Evolutionary conservation across 2,113 vertebrate species (phyloP).

Genomic region (Glaucomys volans): DNA sequence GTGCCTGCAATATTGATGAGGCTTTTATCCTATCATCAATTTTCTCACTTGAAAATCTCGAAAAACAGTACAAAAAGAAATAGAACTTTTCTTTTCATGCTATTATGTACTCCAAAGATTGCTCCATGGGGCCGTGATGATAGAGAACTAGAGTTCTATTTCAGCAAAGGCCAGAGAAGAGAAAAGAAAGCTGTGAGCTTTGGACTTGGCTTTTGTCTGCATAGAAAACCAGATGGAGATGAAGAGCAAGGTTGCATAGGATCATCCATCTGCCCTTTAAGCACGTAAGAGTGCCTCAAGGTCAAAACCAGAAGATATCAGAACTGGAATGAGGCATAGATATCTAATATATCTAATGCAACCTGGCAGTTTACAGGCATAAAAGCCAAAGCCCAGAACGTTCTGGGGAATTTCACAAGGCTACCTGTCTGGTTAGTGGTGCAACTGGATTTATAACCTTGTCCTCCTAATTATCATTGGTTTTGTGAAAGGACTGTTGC

Average conservation of each 20-base stretch:
- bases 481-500: background rate
- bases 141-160: background rate
- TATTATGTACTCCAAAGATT: constrained; percentile 36
- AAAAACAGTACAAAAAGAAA: constrained; percentile 49
- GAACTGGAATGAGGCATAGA: background rate
- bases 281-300: background rate
- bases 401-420: background rate
- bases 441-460: background rate
- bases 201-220: background rate
- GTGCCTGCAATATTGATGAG: constrained; percentile 61
- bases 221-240: background rate
- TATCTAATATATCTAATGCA: background rate
- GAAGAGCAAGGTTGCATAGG: background rate
- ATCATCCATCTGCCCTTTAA: background rate
- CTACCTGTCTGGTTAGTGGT: background rate
- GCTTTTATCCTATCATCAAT: constrained; percentile 13
- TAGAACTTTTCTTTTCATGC: background rate
- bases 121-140: background rate
- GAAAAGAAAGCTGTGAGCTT: background rate
- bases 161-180: background rate
- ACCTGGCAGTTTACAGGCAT: background rate
- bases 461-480: background rate
- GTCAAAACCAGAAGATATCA: background rate
- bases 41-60: constrained; percentile 51
- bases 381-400: background rate